Base-by-base conservation (phyloP, 2,113 vertebrate species). In the Brachyistius frenatus region DNA sequence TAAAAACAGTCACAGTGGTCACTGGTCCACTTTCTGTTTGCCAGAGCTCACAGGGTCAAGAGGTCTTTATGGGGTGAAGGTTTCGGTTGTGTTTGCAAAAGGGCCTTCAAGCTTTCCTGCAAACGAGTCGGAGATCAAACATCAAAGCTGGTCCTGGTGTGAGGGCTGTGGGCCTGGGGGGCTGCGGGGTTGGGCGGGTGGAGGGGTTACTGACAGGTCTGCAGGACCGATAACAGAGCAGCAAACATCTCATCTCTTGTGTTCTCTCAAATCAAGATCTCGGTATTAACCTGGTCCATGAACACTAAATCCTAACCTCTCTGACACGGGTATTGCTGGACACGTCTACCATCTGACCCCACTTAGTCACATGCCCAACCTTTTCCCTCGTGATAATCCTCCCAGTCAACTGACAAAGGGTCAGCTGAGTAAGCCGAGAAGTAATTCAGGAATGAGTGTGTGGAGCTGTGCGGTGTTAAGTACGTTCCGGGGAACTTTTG, bases 101-200 rank as follows among this genome's bases (percentile, higher is more conserved):
- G 78, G 62, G 75, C 82, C 87, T 86, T 69, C 79, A 75, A 89
- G 89, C 87, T 88, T 79, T 84, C 90, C 84, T 80, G 88, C 90
- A 95, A 94, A 93, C 89, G 83, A 88, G 72, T 50, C 73, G 58
- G 58, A 84, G 89, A 90, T 92, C 90, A 93, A 91, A 90, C 91
- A 93, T 90, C 80, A 87, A 91, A 92, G 86, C 65, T 47, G 70
- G 61, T 50, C 49, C 58, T 35, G 58, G 79, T 79, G 86, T 83
- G 75, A 88, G 75, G 47, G 71, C 81, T 39, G 49, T 69, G 83
- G 31, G 77, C 74, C 61, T 39, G 49, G 72, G 83, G 31, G 77
- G 77, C 61, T 81, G 83, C n/a, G 66, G 39, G 65, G 31, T 66
- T 23, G 63, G 64, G 62, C 73, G 80, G 49, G 66, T 32, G 23